Evolutionary conservation across 30 jellyfish, hydroid and myxozoan genomes (phyloP).

Genomic region (Aurelia sp.): DNA sequence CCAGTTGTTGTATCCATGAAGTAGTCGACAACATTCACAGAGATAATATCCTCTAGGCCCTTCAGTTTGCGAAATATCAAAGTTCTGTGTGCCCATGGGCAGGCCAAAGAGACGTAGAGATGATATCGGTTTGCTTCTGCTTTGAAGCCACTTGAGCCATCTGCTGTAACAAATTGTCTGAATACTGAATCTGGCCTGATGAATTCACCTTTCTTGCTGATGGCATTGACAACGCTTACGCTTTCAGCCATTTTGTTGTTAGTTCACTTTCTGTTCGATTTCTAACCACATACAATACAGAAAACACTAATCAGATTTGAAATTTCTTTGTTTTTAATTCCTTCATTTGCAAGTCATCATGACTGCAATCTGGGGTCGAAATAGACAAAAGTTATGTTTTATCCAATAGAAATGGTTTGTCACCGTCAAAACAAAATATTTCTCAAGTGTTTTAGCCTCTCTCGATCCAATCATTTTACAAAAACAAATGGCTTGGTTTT

Average conservation of each 20-base stretch:
- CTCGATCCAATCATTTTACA: no score
- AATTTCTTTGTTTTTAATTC: no score
- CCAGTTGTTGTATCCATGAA: constrained; percentile 70
- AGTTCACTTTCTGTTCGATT: not conserved
- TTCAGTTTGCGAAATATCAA: constrained; percentile 50
- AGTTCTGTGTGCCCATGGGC: constrained; percentile 91
- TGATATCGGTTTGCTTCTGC: constrained; percentile 88
- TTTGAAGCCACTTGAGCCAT: constrained; percentile 80
- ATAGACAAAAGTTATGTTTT: no score
- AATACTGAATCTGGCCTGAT: constrained; percentile 59
- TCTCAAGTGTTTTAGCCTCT: no score
- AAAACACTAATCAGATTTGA: no score
- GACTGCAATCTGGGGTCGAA: no score
- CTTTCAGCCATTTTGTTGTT: not conserved
- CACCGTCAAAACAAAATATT: no score
- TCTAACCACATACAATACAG: no score
- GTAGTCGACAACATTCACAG: constrained; percentile 69
- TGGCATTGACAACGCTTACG: constrained; percentile 23
- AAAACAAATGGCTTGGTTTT: no score
- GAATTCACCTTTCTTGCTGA: constrained; percentile 52
- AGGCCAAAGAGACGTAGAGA: constrained; percentile 74
- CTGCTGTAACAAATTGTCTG: constrained; percentile 57
- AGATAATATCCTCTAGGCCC: constrained; percentile 83
- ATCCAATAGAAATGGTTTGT: no score
- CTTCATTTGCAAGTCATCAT: no score